phyloP scores from a whole-genome alignment of 2,113 vertebrate genomes.

The Hippotragus niger region DNA sequence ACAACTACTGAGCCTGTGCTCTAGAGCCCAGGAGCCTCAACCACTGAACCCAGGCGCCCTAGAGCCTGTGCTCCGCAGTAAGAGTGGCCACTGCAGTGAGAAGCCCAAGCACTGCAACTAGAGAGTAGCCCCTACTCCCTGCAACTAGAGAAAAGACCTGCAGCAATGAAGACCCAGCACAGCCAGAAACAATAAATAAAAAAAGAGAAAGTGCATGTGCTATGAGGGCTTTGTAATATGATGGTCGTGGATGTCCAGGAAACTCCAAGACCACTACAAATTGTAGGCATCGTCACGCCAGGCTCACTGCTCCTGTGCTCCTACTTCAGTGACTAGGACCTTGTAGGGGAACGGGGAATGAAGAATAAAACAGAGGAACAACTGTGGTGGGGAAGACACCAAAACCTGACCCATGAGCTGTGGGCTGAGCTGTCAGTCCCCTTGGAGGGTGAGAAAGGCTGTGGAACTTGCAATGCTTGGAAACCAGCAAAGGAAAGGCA shows the following conservation, averaged over 20 bases:
- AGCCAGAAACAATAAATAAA: background rate
- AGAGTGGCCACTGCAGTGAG: background rate
- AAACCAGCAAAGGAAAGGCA: background rate
- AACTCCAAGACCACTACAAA: background rate
- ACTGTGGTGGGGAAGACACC: background rate
- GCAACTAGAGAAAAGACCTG: background rate
- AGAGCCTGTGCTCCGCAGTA: background rate
- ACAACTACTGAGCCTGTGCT: background rate
- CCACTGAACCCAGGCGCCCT: background rate
- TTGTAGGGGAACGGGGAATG: background rate
- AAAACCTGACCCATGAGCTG: background rate
- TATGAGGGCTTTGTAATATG: background rate
- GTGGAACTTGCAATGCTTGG: background rate
- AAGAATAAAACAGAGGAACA: background rate
- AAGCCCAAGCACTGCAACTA: background rate
- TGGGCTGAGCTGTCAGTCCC: background rate
- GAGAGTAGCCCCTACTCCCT: background rate
- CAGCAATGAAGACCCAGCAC: background rate
- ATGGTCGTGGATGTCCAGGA: background rate
- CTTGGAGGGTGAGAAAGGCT: background rate
- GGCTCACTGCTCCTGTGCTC: background rate
- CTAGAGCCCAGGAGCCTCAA: background rate
- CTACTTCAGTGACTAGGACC: background rate
- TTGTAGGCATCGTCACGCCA: background rate
- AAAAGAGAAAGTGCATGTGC: background rate